Percentiles rank a stretch among this genome's conserved stretches.
phyloP scores from a whole-genome alignment of 2,113 vertebrate species.

The Xyrauchen texanus region DNA sequence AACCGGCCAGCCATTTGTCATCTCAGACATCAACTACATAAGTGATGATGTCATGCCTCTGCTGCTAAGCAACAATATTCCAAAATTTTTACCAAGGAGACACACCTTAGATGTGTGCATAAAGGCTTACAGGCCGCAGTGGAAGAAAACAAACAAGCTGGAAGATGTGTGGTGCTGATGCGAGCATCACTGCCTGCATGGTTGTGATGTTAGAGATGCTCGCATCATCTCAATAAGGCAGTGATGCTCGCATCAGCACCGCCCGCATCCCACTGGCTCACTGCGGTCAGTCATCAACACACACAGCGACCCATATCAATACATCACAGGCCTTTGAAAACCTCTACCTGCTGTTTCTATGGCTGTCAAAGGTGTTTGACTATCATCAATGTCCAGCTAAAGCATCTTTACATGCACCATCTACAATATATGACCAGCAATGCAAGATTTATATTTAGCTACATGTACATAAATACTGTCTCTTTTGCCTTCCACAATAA shows the following conservation, averaged over 20 bases:
- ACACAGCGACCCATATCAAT: constrained; percentile 27
- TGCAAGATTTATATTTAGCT: too few species aligned
- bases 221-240: too few species aligned
- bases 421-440: background rate
- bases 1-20: constrained; percentile 8
- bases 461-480: too few species aligned
- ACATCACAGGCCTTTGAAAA: constrained; percentile 15
- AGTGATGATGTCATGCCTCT: constrained; percentile 23
- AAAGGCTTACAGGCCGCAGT: constrained; percentile 8
- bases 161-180: too few species aligned
- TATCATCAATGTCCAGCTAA: too few species aligned
- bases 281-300: constrained; percentile 6
- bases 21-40: constrained; percentile 26
- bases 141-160: background rate
- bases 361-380: background rate
- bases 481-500: too few species aligned
- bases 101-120: constrained; percentile 9
- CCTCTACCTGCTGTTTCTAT: background rate
- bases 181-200: background rate
- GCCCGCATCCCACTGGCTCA: constrained; percentile 15
- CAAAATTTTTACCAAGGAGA: constrained; percentile 1
- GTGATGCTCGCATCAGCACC: constrained; percentile 8
- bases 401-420: background rate
- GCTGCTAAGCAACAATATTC: background rate
- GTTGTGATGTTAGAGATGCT: too few species aligned